Base-by-base conservation (phyloP, 2,888 invertebrate genomes). In the Leptinotarsa rubiginosa region DNA sequence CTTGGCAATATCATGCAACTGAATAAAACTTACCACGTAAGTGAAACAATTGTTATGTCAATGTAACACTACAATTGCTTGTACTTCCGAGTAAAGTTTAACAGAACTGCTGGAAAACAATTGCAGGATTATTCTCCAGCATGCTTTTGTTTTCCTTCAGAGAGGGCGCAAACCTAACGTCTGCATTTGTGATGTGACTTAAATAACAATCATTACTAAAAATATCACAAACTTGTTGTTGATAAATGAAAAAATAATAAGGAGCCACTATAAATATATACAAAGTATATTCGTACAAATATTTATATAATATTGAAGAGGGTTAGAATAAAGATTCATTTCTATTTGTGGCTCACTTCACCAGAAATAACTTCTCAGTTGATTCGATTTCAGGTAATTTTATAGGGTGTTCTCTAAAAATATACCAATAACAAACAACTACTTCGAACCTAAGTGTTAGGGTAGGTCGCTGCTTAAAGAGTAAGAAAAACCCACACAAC, bases 201-300 rank as follows among this genome's bases (percentile, higher is more conserved):
- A 89, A 89, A 88, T 89, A 89, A 89, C 89, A 89, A 88, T 88
- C 88, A 88, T 89, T 89, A 89, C 88, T 89, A 89, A 89, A 83
- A 89, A 89, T 89, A 89, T 89, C 89, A 89, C 89, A 89, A 89
- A 89, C 89, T 88, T 88, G 88, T 88, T 88, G 88, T 88, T 87
- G 87, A 89, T 88, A 88, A 89, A 88, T 88, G 87, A 89, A 88
- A 89, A 88, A 88, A 87, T 87, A 88, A 88, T 87, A 88, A 88
- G 88, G 88, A 88, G 88, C 88, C 85, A 86, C 73, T 86, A 82
- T 85, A 73, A 76, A 76, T 79, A 75, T 76, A 85, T 87, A 86
- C 86, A 86, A 83, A 81, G 80, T 82, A 81, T 80, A 80, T 69
- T 69, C 56, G 18, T 82, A 83, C 80, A 82, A 84, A 83, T 81